phyloP scores from a whole-genome alignment of 92 coral and sea anemone genomes.

The Zoanthus sociatus region DNA sequence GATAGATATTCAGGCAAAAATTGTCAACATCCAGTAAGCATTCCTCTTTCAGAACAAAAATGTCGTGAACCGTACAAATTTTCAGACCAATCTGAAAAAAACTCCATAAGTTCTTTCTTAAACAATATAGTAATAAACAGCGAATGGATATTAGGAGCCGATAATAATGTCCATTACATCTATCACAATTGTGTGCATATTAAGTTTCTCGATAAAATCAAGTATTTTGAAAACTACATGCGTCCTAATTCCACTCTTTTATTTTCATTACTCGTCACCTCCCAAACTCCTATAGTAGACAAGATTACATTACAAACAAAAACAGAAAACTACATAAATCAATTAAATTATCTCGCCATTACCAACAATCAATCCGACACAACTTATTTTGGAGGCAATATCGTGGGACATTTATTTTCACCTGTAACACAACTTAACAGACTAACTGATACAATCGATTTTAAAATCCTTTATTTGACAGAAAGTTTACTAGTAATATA shows the following conservation, averaged over 20 bases:
- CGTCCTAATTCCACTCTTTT: background rate
- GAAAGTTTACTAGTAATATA: background rate
- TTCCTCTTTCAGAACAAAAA: background rate
- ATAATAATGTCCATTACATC: background rate
- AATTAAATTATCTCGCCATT: background rate
- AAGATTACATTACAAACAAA: background rate
- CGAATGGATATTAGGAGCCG: background rate
- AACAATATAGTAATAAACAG: background rate
- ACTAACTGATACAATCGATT: background rate
- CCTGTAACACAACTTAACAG: background rate
- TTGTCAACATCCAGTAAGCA: background rate
- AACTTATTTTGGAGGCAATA: background rate
- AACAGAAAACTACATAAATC: background rate
- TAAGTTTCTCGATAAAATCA: background rate
- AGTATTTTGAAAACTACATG: too few relatives aligned
- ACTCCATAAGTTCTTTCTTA: too few relatives aligned
- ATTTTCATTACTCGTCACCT: background rate
- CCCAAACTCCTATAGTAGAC: background rate
- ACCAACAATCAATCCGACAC: background rate
- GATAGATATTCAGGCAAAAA: background rate
- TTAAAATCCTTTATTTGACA: background rate
- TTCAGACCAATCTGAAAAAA: background rate
- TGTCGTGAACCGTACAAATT: background rate
- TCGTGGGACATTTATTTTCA: background rate
- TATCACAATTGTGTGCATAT: background rate